Base-by-base conservation (phyloP, 2,888 invertebrate genomes). In the Megamerina dolium region DNA sequence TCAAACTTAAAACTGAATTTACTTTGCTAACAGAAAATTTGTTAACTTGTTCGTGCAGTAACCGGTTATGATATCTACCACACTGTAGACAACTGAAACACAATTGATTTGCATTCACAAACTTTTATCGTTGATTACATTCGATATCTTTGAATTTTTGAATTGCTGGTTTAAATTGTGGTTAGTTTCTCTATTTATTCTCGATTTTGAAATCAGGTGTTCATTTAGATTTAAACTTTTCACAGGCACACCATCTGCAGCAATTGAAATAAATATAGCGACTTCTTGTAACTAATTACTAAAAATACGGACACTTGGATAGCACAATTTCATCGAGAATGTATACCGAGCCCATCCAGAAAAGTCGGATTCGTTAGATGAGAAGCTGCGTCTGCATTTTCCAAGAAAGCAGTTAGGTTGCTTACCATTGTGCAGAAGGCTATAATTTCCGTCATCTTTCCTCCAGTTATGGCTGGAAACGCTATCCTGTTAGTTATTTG, bases 341-440 rank as follows among this genome's bases (percentile, higher is more conserved):
- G 37, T 34, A 29, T 45, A 38, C 20, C 41, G 37, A 4, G 30
- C 19, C 42, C 43, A 13, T 49, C 49, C 2, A 46, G 5, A 3
- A 44, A 27, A 5, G 43, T 49, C 3, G 46, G 46, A 21, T 46
- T 46, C 3, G 8, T 32, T 5, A 49, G 26, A 29, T 46, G 43
- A 19, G 41, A 35, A 3, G 26, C 40, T 10, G 46, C 45, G 2
- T 37, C 37, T 5, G 43, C 41, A 18, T 41, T 45, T 35, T 46
- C 46, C 16, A 50, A 38, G 26, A 46, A 51, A 4, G 38, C 23
- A 3, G 50, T 43, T 3, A 45, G 21, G 21, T 50, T 50, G 18
- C 30, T n/a, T 9, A 47, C 42, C 45, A 43, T 38, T 12, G 45
- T 45, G 4, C 38, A n/a, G 23, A 45, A 47, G 27, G 43, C 41